Evolutionary conservation across 2,113 vertebrate genomes (phyloP).

Genomic region (Morone saxatilis): DNA sequence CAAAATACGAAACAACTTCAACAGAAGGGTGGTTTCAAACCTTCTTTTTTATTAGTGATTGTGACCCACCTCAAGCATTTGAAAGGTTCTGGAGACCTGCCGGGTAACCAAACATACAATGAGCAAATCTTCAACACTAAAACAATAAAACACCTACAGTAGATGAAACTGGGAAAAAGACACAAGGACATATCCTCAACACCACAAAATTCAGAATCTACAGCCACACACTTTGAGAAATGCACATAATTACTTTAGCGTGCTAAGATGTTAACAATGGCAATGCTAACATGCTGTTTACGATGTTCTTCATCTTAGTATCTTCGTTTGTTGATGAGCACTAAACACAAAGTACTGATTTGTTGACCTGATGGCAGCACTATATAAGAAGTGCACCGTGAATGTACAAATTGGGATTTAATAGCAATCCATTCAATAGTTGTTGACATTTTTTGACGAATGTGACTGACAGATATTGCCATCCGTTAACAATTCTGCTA

Average conservation of each 20-base stretch:
- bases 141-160: neutral
- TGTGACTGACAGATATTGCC: neutral
- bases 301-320: neutral
- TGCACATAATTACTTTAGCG: neutral
- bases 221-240: neutral
- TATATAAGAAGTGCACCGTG: too few relatives aligned
- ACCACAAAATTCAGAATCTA: neutral
- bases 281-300: neutral
- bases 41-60: slow-evolving; percentile 32
- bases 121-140: slow-evolving; percentile 8
- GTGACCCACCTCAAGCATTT: slow-evolving; percentile 63
- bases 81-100: slow-evolving; percentile 55
- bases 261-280: neutral
- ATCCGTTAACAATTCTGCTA: neutral
- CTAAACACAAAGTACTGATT: neutral
- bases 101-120: slow-evolving; percentile 42
- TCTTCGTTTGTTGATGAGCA: neutral
- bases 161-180: neutral
- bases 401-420: too few relatives aligned
- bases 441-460: neutral
- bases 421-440: neutral
- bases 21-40: too few relatives aligned
- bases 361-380: neutral
- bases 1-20: too few relatives aligned
- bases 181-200: neutral